Evolutionary conservation across 2,797 vertebrate species (phyloP).

Genomic region (Esox masquinongy): DNA sequence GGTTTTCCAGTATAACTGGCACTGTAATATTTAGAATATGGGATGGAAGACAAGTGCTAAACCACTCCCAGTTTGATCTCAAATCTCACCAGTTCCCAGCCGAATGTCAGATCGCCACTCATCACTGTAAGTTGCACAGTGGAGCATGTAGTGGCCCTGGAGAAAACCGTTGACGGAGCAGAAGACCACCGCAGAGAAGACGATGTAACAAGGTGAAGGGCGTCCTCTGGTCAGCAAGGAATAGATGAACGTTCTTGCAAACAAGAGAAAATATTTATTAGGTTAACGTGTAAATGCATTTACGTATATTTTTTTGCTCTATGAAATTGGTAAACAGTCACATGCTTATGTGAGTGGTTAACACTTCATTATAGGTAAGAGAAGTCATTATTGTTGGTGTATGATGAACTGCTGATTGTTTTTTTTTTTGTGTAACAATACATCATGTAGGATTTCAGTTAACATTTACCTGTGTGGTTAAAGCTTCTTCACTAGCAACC

Average conservation of each 20-base stretch:
- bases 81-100: slow-evolving; percentile 70
- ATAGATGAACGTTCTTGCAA: slow-evolving; percentile 83
- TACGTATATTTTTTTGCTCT: no score
- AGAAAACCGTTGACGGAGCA: slow-evolving; percentile 85
- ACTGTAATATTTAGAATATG: neutral
- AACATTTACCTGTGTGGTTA: no score
- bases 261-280: slow-evolving; percentile 6
- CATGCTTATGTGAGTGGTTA: no score
- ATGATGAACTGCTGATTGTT: no score
- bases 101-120: slow-evolving; percentile 73
- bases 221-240: slow-evolving; percentile 78
- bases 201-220: slow-evolving; percentile 70
- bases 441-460: no score
- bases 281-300: neutral
- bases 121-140: slow-evolving; percentile 75
- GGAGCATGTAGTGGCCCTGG: slow-evolving; percentile 86
- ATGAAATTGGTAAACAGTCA: no score
- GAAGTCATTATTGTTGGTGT: no score
- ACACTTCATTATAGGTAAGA: no score
- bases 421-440: no score
- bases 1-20: neutral
- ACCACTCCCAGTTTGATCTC: neutral
- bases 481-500: no score
- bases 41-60: neutral
- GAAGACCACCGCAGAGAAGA: slow-evolving; percentile 76